A percentile compares a stretch with the other conserved stretches of the same genome.
These are phyloP conservation scores for Ophion costatus DNA, from an alignment of 2,888 invertebrate genomes.

Conservation along the genomic window DNA sequence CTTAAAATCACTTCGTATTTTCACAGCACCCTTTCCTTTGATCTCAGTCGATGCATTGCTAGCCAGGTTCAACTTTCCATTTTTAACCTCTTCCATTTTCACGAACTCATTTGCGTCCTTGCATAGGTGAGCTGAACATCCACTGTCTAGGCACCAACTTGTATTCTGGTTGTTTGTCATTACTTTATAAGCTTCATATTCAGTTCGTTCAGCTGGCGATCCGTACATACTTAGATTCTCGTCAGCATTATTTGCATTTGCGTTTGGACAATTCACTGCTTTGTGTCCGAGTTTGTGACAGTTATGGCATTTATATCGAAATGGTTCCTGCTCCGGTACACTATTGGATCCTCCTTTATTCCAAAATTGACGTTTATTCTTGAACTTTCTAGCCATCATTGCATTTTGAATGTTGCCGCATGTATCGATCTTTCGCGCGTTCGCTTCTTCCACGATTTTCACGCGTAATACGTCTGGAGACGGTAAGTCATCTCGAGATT, in stretches of 20 bases:
- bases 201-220: neutral
- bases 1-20: neutral
- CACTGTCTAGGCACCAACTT: slow-evolving; percentile 2
- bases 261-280: neutral
- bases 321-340: too few species aligned
- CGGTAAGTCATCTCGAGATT: too few species aligned
- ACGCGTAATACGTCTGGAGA: too few species aligned
- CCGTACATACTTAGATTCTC: too few species aligned
- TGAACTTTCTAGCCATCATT: too few species aligned
- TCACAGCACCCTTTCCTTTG: neutral
- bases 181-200: too few species aligned
- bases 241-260: neutral
- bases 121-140: neutral
- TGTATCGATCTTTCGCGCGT: too few species aligned
- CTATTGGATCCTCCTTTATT: too few species aligned
- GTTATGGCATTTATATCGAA: neutral
- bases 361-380: too few species aligned
- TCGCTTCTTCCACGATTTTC: too few species aligned
- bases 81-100: neutral
- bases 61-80: neutral
- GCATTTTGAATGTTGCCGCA: too few species aligned
- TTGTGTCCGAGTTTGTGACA: neutral
- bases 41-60: neutral
- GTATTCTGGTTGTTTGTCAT: neutral
- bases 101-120: neutral